Percentiles rank a stretch among this genome's conserved stretches.
Conservation (phyloP, 2,797 vertebrate genomes). For the Mormyrops attenuatus region DNA sequence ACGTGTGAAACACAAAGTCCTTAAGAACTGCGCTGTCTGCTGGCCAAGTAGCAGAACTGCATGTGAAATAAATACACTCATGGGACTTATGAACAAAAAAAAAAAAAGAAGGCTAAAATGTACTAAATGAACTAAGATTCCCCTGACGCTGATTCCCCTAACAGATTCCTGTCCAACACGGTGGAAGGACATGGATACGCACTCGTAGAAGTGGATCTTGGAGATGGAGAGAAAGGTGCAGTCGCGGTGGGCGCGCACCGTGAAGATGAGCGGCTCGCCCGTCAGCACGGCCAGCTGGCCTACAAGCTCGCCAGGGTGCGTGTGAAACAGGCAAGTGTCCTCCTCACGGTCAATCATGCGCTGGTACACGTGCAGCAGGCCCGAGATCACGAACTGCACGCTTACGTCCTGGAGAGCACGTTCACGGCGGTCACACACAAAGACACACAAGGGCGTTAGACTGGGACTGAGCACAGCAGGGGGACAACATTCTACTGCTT, state of each 20-base stretch:
- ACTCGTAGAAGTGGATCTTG: slow-evolving; percentile 73
- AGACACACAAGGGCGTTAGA: background rate
- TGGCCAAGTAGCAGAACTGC: background rate
- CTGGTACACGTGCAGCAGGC: slow-evolving; percentile 84
- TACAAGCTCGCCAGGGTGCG: slow-evolving; percentile 85
- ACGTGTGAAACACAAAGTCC: background rate
- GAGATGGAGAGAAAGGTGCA: slow-evolving; percentile 68
- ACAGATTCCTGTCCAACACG: background rate
- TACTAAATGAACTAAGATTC: background rate
- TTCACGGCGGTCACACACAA: background rate
- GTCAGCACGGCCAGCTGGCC: slow-evolving; percentile 90
- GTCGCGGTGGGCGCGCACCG: slow-evolving; percentile 74
- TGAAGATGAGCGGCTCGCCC: slow-evolving; percentile 89
- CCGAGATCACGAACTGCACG: slow-evolving; percentile 84
- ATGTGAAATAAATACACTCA: background rate
- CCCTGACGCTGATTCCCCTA: background rate
- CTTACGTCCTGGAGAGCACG: slow-evolving; percentile 70
- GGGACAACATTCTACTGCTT: background rate
- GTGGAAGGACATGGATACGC: slow-evolving; percentile 33
- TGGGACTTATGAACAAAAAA: background rate
- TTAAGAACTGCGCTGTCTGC: background rate
- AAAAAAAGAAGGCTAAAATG: background rate
- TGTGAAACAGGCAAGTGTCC: slow-evolving; percentile 82
- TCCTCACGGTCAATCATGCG: slow-evolving; percentile 82
- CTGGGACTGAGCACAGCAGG: background rate